Conservation (phyloP, 2,797 vertebrate genomes). For the Choloepus didactylus region DNA sequence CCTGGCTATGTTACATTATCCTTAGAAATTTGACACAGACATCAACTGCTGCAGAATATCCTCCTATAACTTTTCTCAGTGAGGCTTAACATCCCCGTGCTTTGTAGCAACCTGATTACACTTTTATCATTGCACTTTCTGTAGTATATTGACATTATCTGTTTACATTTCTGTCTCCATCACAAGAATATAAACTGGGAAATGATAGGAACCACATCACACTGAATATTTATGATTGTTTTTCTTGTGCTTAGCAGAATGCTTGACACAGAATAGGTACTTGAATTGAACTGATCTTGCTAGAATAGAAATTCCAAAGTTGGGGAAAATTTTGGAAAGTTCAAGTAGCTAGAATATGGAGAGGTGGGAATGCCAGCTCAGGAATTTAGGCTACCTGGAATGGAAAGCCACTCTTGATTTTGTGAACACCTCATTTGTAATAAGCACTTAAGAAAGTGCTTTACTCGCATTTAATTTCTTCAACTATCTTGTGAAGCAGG, state of each 20-base stretch:
- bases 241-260: conserved; percentile 23
- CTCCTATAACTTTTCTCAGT: neutral
- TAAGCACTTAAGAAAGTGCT: neutral
- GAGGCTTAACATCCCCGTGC: neutral
- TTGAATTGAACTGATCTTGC: neutral
- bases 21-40: conserved; percentile 5
- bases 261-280: neutral
- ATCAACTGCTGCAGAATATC: neutral
- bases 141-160: neutral
- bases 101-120: neutral
- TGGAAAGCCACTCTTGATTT: neutral
- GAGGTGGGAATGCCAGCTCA: neutral
- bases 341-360: neutral
- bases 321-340: neutral
- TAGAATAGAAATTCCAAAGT: neutral
- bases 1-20: neutral
- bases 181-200: neutral
- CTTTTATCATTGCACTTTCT: neutral
- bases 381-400: neutral
- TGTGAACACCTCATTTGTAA: neutral
- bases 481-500: neutral
- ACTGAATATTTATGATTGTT: neutral
- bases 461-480: neutral
- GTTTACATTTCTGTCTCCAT: conserved; percentile 1
- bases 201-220: neutral